Evolutionary conservation across 2,888 invertebrate species (phyloP).

Genomic region (Callosobruchus maculatus): DNA sequence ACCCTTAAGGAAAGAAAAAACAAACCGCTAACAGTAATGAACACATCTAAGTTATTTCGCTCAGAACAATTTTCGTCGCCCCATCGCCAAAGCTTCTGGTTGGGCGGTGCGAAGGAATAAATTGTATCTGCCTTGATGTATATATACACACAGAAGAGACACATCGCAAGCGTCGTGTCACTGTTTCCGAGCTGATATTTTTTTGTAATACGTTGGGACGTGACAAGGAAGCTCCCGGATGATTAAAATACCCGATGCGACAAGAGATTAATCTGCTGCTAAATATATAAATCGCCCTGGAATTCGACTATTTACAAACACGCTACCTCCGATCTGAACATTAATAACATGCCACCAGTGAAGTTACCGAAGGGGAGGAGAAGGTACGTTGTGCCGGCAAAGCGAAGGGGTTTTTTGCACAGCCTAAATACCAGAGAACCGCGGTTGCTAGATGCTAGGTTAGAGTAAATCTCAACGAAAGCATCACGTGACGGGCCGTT

Average conservation of each 20-base stretch:
- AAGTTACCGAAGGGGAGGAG: not conserved
- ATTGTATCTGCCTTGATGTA: not conserved
- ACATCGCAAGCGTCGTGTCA: not conserved
- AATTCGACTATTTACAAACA: constrained; percentile 47
- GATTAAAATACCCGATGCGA: constrained; percentile 46
- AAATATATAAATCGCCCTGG: constrained; percentile 49
- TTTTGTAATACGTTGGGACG: constrained; percentile 33
- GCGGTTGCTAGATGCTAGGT: too few species aligned
- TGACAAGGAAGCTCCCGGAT: constrained; percentile 38
- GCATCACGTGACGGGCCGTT: too few species aligned
- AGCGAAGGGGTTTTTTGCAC: too few species aligned
- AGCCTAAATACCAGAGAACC: too few species aligned
- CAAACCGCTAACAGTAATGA: too few species aligned
- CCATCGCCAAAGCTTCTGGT: not conserved
- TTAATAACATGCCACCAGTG: constrained; percentile 28
- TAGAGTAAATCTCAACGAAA: too few species aligned
- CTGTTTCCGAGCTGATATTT: constrained; percentile 23
- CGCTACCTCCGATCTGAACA: constrained; percentile 38
- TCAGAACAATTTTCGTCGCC: not conserved
- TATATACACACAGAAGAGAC: not conserved
- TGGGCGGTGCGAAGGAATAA: not conserved
- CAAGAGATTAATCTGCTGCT: constrained; percentile 48
- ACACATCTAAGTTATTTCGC: too few species aligned
- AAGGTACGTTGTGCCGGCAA: too few species aligned
- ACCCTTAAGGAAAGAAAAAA: too few species aligned